phyloP scores from a whole-genome alignment of 2,797 vertebrate species.

The Anableps anableps region DNA sequence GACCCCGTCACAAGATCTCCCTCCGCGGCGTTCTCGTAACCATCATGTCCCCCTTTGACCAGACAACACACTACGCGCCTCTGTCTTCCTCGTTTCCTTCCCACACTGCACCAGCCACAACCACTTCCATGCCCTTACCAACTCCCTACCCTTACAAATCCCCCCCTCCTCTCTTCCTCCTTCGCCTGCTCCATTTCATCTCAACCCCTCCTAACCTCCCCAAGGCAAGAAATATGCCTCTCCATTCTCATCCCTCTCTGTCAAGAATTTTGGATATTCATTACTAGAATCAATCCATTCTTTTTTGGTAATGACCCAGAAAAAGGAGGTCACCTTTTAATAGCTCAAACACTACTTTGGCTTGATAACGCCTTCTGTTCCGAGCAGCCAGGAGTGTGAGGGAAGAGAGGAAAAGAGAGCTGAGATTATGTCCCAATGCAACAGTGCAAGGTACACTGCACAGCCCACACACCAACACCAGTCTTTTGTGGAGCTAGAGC shows the following conservation, averaged over 20 bases:
- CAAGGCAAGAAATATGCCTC: constrained; percentile 64
- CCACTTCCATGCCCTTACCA: constrained; percentile 57
- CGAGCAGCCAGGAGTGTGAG: constrained; percentile 47
- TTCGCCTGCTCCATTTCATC: constrained; percentile 28
- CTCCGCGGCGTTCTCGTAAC: constrained; percentile 60
- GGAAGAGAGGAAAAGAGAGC: constrained; percentile 22
- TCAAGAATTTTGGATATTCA: constrained; percentile 77
- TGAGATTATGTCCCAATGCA: constrained; percentile 52
- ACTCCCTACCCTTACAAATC: constrained; percentile 29
- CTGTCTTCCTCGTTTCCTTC: constrained; percentile 61
- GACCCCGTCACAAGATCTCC: constrained; percentile 79
- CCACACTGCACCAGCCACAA: constrained; percentile 48
- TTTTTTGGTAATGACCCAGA: constrained; percentile 79
- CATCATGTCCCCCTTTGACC: constrained; percentile 65
- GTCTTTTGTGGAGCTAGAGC: constrained; percentile 28
- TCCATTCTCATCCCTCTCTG: constrained; percentile 68
- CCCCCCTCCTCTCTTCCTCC: neutral
- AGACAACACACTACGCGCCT: constrained; percentile 72
- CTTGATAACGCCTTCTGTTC: constrained; percentile 68
- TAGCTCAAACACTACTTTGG: constrained; percentile 69
- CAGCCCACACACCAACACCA: constrained; percentile 43
- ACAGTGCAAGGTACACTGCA: constrained; percentile 45
- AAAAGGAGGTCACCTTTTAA: constrained; percentile 83
- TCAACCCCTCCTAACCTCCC: constrained; percentile 56
- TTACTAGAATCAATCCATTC: constrained; percentile 72